Evolutionary conservation across 2,113 vertebrate species (phyloP), one percentile per base, ranked within the genome.

Genomic region (Perca schrenkii): DNA sequence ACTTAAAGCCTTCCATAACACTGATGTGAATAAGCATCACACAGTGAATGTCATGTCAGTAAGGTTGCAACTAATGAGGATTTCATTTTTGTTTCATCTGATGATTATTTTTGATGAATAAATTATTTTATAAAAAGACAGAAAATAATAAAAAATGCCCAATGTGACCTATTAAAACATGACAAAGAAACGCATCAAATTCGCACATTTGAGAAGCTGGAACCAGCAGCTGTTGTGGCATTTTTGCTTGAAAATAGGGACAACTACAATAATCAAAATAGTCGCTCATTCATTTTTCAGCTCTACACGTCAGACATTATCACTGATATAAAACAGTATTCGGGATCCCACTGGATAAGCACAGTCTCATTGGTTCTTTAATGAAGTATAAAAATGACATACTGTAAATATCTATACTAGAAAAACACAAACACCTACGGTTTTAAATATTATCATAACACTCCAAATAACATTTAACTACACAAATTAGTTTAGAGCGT

Each of bases 401-500:
- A 43, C 40, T 34, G 47, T 34, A 58, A 79, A 74, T 61, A 75
- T 77, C 71, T 61, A 56, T 46, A 82, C 84, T 60, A 74, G 58
- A 80, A 85, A 79, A 86, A 71, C 62, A 56, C 74, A 69, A 78
- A 85, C 83, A 83, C 81, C 86, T 82, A 78, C 73, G 13, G 54
- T 80, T 86, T 84, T 25, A 66, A 79, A 71, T 66, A 79, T 83
- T 74, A 83, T 8, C 64, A 87, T 83, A 80, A 74, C 68, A 79
- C 69, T 83, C 74, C 75, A 85, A 89, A 85, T 61, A 31, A 74
- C 83, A 89, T 85, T 62, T 81, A 80, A 86, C 63, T 63, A 67
- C 75, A 88, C 70, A 86, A 88, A 79, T 82, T 62, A 91, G 63
- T 86, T 82, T 77, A 80, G 28, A 68, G 34, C 79, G 85, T 84